Conservation (phyloP, 2,888 invertebrate genomes). For the Cryptops parisi region DNA sequence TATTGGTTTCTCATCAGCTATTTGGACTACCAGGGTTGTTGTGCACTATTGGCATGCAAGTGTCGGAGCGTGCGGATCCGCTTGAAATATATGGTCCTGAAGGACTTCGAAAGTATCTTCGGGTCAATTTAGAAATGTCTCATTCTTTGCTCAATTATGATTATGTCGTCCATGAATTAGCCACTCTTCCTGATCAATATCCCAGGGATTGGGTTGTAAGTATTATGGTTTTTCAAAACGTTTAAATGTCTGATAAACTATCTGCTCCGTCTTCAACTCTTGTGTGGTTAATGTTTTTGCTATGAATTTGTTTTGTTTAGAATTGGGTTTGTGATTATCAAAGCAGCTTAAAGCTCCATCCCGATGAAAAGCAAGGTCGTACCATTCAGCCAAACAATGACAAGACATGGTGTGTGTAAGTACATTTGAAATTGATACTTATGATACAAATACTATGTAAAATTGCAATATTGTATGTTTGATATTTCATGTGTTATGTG, state of each 20-base stretch:
- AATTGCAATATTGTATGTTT: not conserved
- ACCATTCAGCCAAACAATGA: slow-evolving; percentile 24
- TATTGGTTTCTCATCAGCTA: slow-evolving; percentile 24
- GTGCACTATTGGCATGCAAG: slow-evolving; percentile 31
- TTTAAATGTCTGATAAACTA: not conserved
- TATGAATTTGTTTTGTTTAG: slow-evolving; percentile 3
- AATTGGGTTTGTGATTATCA: slow-evolving; percentile 9
- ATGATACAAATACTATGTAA: not conserved
- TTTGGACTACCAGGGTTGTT: slow-evolving; percentile 35
- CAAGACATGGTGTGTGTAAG: slow-evolving; percentile 29
- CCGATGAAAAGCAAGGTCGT: slow-evolving; percentile 27
- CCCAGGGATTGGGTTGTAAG: slow-evolving; percentile 23
- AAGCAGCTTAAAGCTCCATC: slow-evolving; percentile 23
- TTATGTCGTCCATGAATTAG: slow-evolving; percentile 31
- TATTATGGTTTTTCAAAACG: not conserved
- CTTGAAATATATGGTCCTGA: slow-evolving; percentile 34
- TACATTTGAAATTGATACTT: slow-evolving; percentile 6
- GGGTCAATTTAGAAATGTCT: slow-evolving; percentile 28
- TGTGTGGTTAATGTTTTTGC: not conserved
- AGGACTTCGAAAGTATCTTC: slow-evolving; percentile 30
- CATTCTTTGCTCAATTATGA: slow-evolving; percentile 27
- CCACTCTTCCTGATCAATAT: slow-evolving; percentile 24
- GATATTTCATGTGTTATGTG: not conserved
- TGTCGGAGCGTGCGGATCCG: slow-evolving; percentile 20
- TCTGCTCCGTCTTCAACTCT: not conserved